Conservation (phyloP, 2,888 invertebrate genomes). For the Cephus nigrinus region DNA sequence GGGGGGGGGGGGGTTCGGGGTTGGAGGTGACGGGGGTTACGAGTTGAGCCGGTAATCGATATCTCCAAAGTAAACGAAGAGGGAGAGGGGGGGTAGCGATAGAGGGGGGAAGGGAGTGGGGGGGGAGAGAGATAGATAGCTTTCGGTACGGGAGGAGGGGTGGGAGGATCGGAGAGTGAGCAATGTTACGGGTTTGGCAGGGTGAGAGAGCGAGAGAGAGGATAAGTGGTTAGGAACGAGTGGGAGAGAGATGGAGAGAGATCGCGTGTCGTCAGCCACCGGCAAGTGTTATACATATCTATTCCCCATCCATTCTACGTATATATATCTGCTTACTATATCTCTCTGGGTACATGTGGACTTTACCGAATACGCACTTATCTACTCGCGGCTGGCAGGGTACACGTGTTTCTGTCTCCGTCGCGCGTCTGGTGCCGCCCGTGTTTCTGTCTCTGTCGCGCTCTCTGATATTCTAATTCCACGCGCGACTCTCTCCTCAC, state of each 20-base stretch:
- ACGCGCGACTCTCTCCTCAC: slow-evolving; percentile 28
- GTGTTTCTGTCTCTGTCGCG: slow-evolving; percentile 11
- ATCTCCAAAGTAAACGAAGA: slow-evolving; percentile 64
- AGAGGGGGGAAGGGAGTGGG: slow-evolving; percentile 15
- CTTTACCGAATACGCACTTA: neutral
- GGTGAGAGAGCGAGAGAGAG: slow-evolving; percentile 28
- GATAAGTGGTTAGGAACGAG: slow-evolving; percentile 8
- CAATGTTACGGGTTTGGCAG: neutral
- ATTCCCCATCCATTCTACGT: neutral
- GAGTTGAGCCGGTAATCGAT: slow-evolving; percentile 64
- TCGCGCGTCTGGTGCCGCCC: slow-evolving; percentile 7
- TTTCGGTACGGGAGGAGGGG: slow-evolving; percentile 12
- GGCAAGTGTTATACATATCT: slow-evolving; percentile 56
- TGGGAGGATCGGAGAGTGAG: slow-evolving; percentile 26
- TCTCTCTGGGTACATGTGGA: neutral
- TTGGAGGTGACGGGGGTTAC: slow-evolving; percentile 49
- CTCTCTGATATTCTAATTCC: slow-evolving; percentile 54
- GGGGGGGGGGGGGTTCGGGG: slow-evolving; percentile 34
- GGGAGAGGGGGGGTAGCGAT: slow-evolving; percentile 41
- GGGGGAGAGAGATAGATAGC: slow-evolving; percentile 6
- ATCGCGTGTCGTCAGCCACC: slow-evolving; percentile 62
- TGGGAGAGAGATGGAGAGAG: slow-evolving; percentile 50
- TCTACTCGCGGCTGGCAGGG: neutral
- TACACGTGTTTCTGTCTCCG: slow-evolving; percentile 12
- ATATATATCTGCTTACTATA: neutral